These are phyloP conservation scores for Epicampocera succincta DNA, from an alignment of 2,888 invertebrate species.

Conservation along the genomic window DNA sequence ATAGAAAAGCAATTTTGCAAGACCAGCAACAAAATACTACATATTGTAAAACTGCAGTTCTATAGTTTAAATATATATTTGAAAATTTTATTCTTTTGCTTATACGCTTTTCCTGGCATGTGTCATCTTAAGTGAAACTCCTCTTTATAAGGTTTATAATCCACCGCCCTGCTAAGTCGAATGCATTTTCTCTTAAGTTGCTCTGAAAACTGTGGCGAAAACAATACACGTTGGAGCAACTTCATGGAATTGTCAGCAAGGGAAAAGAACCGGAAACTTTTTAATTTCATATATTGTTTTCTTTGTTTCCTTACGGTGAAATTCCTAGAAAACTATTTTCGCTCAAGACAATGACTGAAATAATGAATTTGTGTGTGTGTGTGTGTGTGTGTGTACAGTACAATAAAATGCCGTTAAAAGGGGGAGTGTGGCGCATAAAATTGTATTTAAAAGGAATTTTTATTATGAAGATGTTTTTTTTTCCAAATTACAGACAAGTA, in stretches of 20 bases:
- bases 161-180: constrained; percentile 10
- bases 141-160: not conserved
- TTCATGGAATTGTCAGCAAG: constrained; percentile 20
- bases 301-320: constrained; percentile 15
- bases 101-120: no score
- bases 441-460: constrained; percentile 42
- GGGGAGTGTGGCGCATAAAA: not conserved
- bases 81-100: no score
- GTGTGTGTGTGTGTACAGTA: no score
- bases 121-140: not conserved
- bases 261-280: constrained; percentile 44
- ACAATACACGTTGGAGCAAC: constrained; percentile 44
- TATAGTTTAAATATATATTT: no score
- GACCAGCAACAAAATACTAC: no score
- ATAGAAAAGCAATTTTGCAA: no score
- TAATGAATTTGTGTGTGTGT: constrained; percentile 40
- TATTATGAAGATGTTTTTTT: constrained; percentile 8
- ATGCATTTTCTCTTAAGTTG: constrained; percentile 20
- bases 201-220: constrained; percentile 15
- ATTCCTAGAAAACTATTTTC: constrained; percentile 59
- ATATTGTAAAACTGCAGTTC: no score
- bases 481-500: not conserved
- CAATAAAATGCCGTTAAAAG: constrained; percentile 10
- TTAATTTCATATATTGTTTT: constrained; percentile 67
- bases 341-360: constrained; percentile 52